Evolutionary conservation across 2,888 invertebrate genomes (phyloP), one percentile per base, ranked within the genome.

Genomic region (Anthoptus insignis): DNA sequence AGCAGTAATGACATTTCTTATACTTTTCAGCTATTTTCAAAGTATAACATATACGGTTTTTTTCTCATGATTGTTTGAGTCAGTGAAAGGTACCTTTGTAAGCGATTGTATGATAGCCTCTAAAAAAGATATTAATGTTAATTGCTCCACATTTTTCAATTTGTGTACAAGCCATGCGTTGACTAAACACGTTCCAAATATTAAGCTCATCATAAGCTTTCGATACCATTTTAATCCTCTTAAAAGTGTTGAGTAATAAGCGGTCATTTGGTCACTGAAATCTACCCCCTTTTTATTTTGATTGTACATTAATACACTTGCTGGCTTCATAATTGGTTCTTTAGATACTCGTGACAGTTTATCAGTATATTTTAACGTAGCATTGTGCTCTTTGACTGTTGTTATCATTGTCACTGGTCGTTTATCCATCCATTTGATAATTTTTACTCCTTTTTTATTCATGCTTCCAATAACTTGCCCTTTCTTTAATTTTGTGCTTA

Each of bases 361-460:
- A 5, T 7, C 27, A 7, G 27, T 27, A 7, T 27, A 5, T 5
- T 5, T 27, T 7, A 27, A 3, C 3, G 5, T 27, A 5, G 27
- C 27, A 5, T 3, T 27, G 7, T 27, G 27, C 7, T 7, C 27
- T 27, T 3, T 3, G 27, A 3, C 3, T 3, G 27, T 5, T 5
- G 27, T 5, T 27, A 27, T 27, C 27, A 27, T 27, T 5, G 27
- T 27, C 5, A 27, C 27, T 5, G 27, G 27, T 27, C 27, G 3
- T 27, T 73, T 72, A 52, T 75, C 73, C 14, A 64, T 45, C 70
- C 73, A 73, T 69, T 72, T 72, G 14, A 75, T 37, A 24, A 74
- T 64, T 63, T 59, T 69, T 11, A 75, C 71, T 6, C 73, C 71
- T 47, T 67, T 70, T 65, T 64, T 68, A 57, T 75, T 76, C 71